phyloP scores from a whole-genome alignment of 2,888 invertebrate genomes.

The Euclidia mi region DNA sequence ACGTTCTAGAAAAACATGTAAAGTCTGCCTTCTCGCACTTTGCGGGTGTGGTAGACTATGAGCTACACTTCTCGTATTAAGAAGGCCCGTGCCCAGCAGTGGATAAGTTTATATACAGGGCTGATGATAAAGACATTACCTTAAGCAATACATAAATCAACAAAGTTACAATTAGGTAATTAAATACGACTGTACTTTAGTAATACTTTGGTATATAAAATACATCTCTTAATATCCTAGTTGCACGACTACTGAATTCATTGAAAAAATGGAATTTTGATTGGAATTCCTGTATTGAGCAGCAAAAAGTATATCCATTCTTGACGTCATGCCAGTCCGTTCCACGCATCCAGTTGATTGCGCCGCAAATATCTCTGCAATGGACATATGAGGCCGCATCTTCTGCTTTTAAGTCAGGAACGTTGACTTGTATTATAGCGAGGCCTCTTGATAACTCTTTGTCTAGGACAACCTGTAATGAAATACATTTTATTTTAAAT shows the following conservation, averaged over 20 bases:
- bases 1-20: too few relatives aligned
- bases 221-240: not conserved
- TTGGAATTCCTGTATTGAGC: constrained; percentile 64
- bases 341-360: constrained; percentile 63
- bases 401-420: constrained; percentile 59
- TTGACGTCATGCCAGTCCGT: constrained; percentile 59
- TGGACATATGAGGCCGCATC: constrained; percentile 51
- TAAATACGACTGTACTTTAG: constrained; percentile 2
- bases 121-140: too few relatives aligned
- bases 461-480: constrained; percentile 69
- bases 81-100: too few relatives aligned
- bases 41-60: too few relatives aligned
- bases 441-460: constrained; percentile 55
- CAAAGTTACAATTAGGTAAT: not conserved
- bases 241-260: constrained; percentile 41
- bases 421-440: constrained; percentile 74
- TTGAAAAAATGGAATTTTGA: constrained; percentile 51
- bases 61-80: too few relatives aligned
- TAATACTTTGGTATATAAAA: not conserved
- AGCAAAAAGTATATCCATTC: constrained; percentile 72
- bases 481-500: not conserved
- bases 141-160: too few relatives aligned
- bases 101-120: too few relatives aligned
- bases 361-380: constrained; percentile 68
- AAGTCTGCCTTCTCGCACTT: too few relatives aligned